Evolutionary conservation across 2,113 vertebrate species (phyloP).

Genomic region (Lontra canadensis): DNA sequence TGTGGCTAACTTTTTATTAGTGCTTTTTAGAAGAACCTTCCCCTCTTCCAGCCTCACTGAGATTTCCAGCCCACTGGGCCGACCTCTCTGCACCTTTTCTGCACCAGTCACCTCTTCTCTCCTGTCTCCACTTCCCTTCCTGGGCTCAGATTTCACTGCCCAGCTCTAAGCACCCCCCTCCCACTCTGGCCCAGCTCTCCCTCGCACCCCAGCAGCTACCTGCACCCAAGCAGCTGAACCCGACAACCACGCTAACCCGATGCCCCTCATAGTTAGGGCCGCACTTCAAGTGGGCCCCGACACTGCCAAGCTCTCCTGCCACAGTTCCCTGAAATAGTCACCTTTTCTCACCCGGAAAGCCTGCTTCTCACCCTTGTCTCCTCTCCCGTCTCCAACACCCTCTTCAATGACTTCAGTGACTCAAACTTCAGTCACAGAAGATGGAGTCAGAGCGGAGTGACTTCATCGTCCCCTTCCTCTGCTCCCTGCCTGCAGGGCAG

Average conservation of each 20-base stretch:
- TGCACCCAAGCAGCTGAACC: neutral
- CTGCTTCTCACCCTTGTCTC: neutral
- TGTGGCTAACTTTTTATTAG: neutral
- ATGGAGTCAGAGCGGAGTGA: neutral
- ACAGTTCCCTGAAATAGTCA: neutral
- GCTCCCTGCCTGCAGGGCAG: neutral
- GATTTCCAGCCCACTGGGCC: neutral
- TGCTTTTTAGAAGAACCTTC: neutral
- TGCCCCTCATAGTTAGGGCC: no score
- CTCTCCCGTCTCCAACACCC: neutral
- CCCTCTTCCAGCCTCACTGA: neutral
- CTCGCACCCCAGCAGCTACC: neutral
- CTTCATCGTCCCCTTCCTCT: no score
- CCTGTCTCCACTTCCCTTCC: neutral
- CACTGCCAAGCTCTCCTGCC: neutral
- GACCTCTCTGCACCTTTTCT: neutral
- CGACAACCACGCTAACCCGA: neutral
- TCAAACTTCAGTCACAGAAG: neutral
- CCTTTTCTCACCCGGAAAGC: neutral
- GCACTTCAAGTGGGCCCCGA: neutral
- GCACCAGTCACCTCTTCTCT: neutral
- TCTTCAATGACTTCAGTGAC: neutral
- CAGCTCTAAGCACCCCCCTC: no score
- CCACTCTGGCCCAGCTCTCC: neutral
- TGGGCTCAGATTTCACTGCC: neutral